Percentiles rank a stretch among this genome's conserved stretches.
These are phyloP conservation scores for Drosophila melanosoma DNA, from an alignment of 2,888 invertebrate species.

Conservation along the genomic window DNA sequence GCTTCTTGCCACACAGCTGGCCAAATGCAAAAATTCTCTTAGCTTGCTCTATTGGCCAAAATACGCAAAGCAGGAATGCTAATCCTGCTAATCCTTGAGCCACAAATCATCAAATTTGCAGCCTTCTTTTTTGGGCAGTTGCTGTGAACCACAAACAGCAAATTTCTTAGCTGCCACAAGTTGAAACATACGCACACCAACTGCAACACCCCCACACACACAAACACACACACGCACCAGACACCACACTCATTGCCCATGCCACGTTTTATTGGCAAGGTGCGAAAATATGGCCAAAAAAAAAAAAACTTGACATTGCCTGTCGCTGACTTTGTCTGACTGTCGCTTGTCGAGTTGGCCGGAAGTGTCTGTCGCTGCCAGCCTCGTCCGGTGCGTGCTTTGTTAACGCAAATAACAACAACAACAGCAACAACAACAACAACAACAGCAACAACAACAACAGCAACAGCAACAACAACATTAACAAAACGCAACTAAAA, in stretches of 20 bases:
- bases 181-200: neutral
- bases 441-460: neutral
- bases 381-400: conserved; percentile 71
- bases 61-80: neutral
- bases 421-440: conserved; percentile 13
- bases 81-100: neutral
- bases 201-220: neutral
- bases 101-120: neutral
- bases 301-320: conserved; percentile 28
- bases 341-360: conserved; percentile 35
- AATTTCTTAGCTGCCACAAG: neutral
- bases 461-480: neutral
- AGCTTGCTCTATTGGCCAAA: conserved; percentile 21
- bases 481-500: conserved; percentile 48
- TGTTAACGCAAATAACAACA: conserved; percentile 61
- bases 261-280: conserved; percentile 48
- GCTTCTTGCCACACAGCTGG: neutral
- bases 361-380: conserved; percentile 56
- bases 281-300: conserved; percentile 64
- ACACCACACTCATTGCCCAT: conserved; percentile 7
- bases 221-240: neutral
- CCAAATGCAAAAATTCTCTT: conserved; percentile 48
- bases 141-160: neutral
- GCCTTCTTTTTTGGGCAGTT: neutral
- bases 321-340: conserved; percentile 16